Base-by-base conservation (phyloP, 2,113 vertebrate species). In the Saguinus midas region DNA sequence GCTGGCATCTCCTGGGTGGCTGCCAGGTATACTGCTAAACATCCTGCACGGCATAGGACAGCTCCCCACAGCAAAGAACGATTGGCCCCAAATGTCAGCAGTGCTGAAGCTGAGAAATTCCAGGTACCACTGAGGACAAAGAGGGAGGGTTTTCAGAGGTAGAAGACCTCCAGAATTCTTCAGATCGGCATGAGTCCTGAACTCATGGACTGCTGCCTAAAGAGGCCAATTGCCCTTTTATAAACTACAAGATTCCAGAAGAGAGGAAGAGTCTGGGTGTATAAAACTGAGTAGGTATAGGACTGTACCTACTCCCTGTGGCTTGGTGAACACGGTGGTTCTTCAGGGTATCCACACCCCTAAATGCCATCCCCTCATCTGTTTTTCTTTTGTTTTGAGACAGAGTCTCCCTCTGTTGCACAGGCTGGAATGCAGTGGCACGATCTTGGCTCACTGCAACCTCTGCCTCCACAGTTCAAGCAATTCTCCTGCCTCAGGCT, bases 31-130 rank as follows among this genome's bases (percentile, higher is more conserved):
- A 32, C 14, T 18, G 48, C 48, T 27, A 29, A 55, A 58, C 23
- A 4, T 25, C 45, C 21, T 0, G 2, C 23, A 18, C 0, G 0
- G 14, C 66, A 8, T 14, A 55, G 66, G 16, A 37, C 35, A 87
- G 35, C 35, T 66, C 48, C 35, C 8, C 8, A 52, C 84, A 29
- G 16, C 29, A 68, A 9, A 25, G 23, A 29, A 45, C 17, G 29
- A n/a, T 23, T 45, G 3, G 27, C 6, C 27, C 29, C 50, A 58
- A 27, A 20, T 50, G 32, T 27, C 79, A 27, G 23, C 29, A 52
- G 29, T 8, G 2, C 20, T 23, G 37, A 52, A 21, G 50, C 52
- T 45, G 37, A 45, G 50, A 35, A n/a, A 72, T 72, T 72, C n/a
- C 35, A 37, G 45, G n/a, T 4, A 14, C 55, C 21, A n/a, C 23